Conservation (phyloP, 2,888 invertebrate species). For the Nomada goodeniana region DNA sequence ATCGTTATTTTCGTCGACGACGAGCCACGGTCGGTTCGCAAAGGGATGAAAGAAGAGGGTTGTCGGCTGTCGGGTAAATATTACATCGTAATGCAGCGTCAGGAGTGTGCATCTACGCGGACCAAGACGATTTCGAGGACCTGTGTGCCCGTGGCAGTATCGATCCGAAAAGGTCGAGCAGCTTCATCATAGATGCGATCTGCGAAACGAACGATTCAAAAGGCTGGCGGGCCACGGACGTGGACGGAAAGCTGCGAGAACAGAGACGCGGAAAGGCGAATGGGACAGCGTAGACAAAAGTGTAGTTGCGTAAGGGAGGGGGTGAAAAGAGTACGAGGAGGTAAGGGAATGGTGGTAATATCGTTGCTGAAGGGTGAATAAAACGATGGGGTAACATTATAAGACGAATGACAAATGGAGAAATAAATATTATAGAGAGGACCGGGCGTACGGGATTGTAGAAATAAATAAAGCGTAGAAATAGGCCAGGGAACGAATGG, state of each 20-base stretch:
- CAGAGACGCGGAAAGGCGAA: neutral
- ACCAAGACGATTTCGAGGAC: constrained; percentile 28
- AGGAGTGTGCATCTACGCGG: neutral
- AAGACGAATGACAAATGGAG: constrained; percentile 15
- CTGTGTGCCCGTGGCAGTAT: constrained; percentile 20
- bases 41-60: neutral
- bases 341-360: neutral
- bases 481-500: no score
- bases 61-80: constrained; percentile 31
- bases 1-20: constrained; percentile 15
- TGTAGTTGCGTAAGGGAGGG: constrained; percentile 8
- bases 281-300: neutral
- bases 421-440: neutral
- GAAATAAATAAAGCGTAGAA: no score
- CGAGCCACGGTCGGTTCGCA: neutral
- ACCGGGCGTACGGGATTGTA: no score
- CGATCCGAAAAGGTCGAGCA: constrained; percentile 25
- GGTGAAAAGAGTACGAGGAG: neutral
- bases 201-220: constrained; percentile 21
- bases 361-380: neutral
- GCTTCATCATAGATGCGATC: constrained; percentile 18
- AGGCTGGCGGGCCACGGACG: neutral
- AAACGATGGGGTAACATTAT: neutral
- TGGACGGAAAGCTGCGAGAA: neutral
- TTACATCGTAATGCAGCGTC: constrained; percentile 2